phyloP scores from a whole-genome alignment of 2,888 invertebrate genomes.

The Cinara cedri region DNA sequence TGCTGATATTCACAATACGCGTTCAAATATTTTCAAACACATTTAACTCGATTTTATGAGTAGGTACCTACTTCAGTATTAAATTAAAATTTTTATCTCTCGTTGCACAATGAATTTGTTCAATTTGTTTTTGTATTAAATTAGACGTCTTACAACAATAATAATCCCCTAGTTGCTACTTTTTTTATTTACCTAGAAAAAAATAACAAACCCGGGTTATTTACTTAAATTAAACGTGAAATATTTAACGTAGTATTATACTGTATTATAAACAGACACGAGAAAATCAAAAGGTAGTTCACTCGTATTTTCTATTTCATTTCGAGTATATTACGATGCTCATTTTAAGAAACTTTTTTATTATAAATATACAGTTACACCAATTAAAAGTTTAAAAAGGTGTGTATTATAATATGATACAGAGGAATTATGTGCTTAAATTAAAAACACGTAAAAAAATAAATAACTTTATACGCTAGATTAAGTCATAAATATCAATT shows the following conservation, averaged over 20 bases:
- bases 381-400: slow-evolving; percentile 14
- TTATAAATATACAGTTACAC: not conserved
- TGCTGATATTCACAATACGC: too few relatives aligned
- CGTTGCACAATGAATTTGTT: too few relatives aligned
- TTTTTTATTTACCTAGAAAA: too few relatives aligned
- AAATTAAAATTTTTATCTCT: too few relatives aligned
- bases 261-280: not conserved
- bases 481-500: slow-evolving; percentile 33
- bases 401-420: not conserved
- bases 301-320: not conserved
- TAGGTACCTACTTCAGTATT: too few relatives aligned
- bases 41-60: too few relatives aligned
- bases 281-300: slow-evolving; percentile 1
- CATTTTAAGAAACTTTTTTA: slow-evolving; percentile 1
- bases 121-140: too few relatives aligned
- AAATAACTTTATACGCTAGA: slow-evolving; percentile 9
- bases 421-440: slow-evolving; percentile 14
- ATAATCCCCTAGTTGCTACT: too few relatives aligned
- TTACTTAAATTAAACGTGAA: not conserved
- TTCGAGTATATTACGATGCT: not conserved
- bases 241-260: not conserved
- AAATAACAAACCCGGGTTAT: too few relatives aligned
- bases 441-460: slow-evolving; percentile 23
- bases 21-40: too few relatives aligned
- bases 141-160: too few relatives aligned